Base-by-base conservation (phyloP, 2,888 invertebrate genomes). In the Girardia tigrina region DNA sequence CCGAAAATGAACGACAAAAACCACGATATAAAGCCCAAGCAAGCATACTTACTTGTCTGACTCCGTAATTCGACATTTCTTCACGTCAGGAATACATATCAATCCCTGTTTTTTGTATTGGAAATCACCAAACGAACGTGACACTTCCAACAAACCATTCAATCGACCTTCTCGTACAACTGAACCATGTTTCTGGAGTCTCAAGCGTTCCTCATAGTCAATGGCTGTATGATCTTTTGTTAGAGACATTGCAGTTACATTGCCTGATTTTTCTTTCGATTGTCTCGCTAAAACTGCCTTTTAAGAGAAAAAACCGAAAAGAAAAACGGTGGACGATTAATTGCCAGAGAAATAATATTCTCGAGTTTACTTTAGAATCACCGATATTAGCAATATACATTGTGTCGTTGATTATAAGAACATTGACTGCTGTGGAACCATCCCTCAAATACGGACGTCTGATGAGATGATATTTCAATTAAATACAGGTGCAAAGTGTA, bases 361-460 rank as follows among this genome's bases (percentile, higher is more conserved):
- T n/a, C n/a, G n/a, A n/a, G n/a, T n/a, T 23, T 77, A 86, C 86
- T 82, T 84, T 84, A 77, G 86, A 86, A 78, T 87, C 87, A 28
- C 87, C 87, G 27, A 87, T 80, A 79, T 86, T 86, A 16, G 86
- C 84, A 29, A 86, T 84, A 79, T 84, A 86, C 72, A 86, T 78
- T 0, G 81, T 82, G 76, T 86, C 83, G 78, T 86, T 85, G 26
- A 87, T 78, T n/a, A 83, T 80, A 20, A 86, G 79, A 28, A 86
- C 80, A 27, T 83, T 81, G n/a, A 85, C 85, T 0, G 85, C 86
- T 27, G 87, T 87, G 0, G 85, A 83, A 0, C 87, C 87, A 80
- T 87, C 87, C 79, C 86, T 87, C 86, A 86, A 86, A 0, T 83
- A 80, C n/a, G 86, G 86, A 78, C 85, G 86, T 29, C 86, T 86